Evolutionary conservation across 92 coral and sea anemone species (phyloP), one percentile per base, ranked within the genome.

Genomic region (Muricea muricata): DNA sequence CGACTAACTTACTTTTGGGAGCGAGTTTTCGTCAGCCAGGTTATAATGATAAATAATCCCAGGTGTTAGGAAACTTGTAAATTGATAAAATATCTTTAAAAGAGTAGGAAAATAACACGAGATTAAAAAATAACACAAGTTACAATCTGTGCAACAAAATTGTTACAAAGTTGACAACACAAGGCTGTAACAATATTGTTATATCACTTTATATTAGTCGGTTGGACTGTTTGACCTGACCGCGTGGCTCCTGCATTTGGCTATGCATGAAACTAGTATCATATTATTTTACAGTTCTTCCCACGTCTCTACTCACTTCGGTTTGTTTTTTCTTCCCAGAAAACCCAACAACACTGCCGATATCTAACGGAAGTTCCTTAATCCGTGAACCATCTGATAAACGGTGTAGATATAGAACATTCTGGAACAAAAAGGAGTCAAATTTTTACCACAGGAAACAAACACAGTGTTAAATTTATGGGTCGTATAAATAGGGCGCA

Each of bases 1-100:
- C n/a, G n/a, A n/a, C n/a, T n/a, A n/a, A 55, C 81, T 39, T 66
- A 90, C 98, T 97, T 94, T 84, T 54, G 97, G 92, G 70, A 71
- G 66, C 13, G 88, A 84, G 10, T 87, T 85, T 25, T 88, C 92
- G n/a, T 79, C 73, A 23, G 96, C 40, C 70, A 96, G 66, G 72
- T 95, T 93, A 76, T 95, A 93, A 55, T 92, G 98, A 71, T 85
- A 91, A 46, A 95, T 95, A 33, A 91, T 85, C 6, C 97, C 99
- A 66, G 99, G 97, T 2, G 99, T 88, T 29, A 93, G 89, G 65
- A 96, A 96, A 18, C 97, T 91, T 13, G 97, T 93, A 47, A 96
- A 92, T 81, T 92, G 92, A 75, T 93, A 96, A 89, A 96, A 93
- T 35, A 96, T 93, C 99, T 96, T 68, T 12, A 65, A 82, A 37